Evolutionary conservation across 2,888 invertebrate species (phyloP).

Genomic region (Tenodera sinensis): DNA sequence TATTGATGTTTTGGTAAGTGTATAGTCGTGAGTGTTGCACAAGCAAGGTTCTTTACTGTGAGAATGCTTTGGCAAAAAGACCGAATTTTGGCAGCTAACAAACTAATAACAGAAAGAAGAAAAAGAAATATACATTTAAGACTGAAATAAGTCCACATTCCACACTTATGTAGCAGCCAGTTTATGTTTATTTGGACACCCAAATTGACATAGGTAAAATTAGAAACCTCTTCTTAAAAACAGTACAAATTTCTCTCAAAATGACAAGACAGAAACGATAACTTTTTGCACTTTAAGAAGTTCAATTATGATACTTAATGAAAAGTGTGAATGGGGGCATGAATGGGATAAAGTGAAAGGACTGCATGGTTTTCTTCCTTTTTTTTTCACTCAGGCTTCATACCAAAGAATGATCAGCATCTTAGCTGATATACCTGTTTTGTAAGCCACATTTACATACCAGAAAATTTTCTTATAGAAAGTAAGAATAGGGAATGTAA

Average conservation of each 20-base stretch:
- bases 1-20: conserved; percentile 12
- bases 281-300: conserved; percentile 1
- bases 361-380: neutral
- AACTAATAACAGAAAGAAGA: neutral
- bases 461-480: neutral
- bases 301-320: conserved; percentile 5
- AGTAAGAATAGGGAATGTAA: neutral
- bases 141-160: conserved; percentile 21
- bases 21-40: conserved; percentile 8
- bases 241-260: conserved; percentile 19
- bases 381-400: conserved; percentile 26
- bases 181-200: neutral
- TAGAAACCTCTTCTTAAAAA: conserved; percentile 7
- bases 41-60: neutral
- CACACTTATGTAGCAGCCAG: conserved; percentile 5
- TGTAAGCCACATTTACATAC: neutral
- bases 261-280: neutral
- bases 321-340: neutral
- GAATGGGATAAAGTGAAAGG: conserved; percentile 1
- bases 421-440: neutral
- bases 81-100: conserved; percentile 17
- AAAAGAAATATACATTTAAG: conserved; percentile 6
- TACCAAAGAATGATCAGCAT: conserved; percentile 21
- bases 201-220: neutral
- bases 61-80: neutral